Evolutionary conservation across 2,113 vertebrate genomes (phyloP), one percentile per base, ranked within the genome.

Genomic region (Chamaetylas fuelleborni): DNA sequence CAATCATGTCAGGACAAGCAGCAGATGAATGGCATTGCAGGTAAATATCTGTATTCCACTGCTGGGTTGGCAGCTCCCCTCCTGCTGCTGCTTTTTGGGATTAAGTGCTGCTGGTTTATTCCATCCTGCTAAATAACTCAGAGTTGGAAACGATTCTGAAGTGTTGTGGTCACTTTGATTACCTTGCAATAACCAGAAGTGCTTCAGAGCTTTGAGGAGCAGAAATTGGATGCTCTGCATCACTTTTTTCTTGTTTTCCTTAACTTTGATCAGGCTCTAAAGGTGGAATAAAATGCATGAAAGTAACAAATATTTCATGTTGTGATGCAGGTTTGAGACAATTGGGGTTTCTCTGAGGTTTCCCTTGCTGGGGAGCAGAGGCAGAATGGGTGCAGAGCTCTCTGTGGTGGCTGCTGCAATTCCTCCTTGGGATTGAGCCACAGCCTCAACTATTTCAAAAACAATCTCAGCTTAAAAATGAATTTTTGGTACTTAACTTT

Each of bases 191-290:
- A 86, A 72, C 57, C 60, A 53, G 76, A 71, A 80, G 19, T 31
- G 42, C 80, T 95, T 45, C 43, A 47, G 56, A 85, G 36, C 65
- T 90, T 80, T 85, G 67, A 96, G 62, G 60, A 94, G 72, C 86
- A 70, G 86, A 80, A 95, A 87, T 82, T 90, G 82, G 73, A 69
- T 84, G 33, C 14, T 81, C 2, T 38, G 17, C 69, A 31, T 33
- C 33, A 47, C 56, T 87, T 86, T 48, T 53, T 95, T 76, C 25
- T 74, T 94, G 43, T 84, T 81, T 89, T 47, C 77, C 73, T 86
- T 61, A 48, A 19, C 78, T 96, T 92, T 96, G 95, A 95, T 96
- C 79, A 61, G 56, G 22, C 28, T 93, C 33, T 91, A 65, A 86
- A 87, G 31, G 26, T 77, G 40, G 69, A 45, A 80, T 51, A 45